Conservation (phyloP, 2,113 vertebrate genomes). For the Nothobranchius kuhntae region DNA sequence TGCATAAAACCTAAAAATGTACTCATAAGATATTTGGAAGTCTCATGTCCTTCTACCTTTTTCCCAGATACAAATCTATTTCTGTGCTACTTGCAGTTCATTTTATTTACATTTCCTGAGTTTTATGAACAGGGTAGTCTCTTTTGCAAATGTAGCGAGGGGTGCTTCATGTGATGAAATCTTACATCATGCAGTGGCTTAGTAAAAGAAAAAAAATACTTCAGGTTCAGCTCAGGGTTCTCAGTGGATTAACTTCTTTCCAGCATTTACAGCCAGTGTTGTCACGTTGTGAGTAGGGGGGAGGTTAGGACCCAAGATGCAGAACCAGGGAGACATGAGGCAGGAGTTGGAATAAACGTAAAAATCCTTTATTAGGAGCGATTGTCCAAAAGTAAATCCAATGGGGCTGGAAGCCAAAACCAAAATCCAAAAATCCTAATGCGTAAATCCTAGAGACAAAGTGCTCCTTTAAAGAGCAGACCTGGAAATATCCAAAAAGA, state of each 20-base stretch:
- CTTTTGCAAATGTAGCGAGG: not conserved
- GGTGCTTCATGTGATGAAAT: constrained; percentile 1
- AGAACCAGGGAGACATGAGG: too few species aligned
- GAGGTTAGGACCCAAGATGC: too few species aligned
- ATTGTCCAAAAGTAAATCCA: too few species aligned
- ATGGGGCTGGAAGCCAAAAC: too few species aligned
- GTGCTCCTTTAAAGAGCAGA: too few species aligned
- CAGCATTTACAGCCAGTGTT: not conserved
- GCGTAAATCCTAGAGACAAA: too few species aligned
- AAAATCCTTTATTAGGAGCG: too few species aligned
- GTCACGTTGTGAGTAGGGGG: too few species aligned
- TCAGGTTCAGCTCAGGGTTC: not conserved
- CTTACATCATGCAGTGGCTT: not conserved
- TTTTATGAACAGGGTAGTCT: not conserved
- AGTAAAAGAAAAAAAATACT: not conserved
- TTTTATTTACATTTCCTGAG: not conserved
- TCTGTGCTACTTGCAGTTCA: not conserved
- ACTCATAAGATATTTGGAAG: not conserved
- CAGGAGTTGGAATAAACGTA: too few species aligned
- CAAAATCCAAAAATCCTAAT: too few species aligned
- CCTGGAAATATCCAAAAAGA: too few species aligned
- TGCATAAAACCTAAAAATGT: not conserved
- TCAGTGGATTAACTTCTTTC: not conserved
- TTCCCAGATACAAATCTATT: not conserved
- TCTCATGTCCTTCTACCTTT: not conserved